These are phyloP conservation scores for Hestina assimilis DNA, from an alignment of 1,140 invertebrate species.

Conservation along the genomic window DNA sequence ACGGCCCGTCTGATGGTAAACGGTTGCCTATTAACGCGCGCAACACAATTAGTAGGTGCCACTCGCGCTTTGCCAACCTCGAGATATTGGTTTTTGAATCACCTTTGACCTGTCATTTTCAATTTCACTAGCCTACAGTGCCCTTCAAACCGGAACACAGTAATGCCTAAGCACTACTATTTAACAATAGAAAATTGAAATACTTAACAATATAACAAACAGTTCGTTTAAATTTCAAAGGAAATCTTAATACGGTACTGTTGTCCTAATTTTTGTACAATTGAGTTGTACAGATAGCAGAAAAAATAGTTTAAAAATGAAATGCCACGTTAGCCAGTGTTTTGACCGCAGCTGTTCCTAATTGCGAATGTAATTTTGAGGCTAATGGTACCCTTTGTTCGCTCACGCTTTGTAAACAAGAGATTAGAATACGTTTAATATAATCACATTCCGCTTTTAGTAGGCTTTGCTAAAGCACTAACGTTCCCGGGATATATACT, in stretches of 20 bases:
- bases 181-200: neutral
- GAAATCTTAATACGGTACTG: too few species aligned
- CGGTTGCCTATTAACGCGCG: too few species aligned
- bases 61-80: too few species aligned
- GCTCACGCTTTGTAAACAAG: slow-evolving; percentile 14
- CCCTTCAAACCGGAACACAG: too few species aligned
- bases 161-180: too few species aligned
- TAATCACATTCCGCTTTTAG: neutral
- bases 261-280: slow-evolving; percentile 1
- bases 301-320: slow-evolving; percentile 3
- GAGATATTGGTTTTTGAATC: too few species aligned
- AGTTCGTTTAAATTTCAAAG: too few species aligned
- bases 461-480: neutral
- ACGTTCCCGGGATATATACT: too few species aligned
- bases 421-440: slow-evolving; percentile 11
- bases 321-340: slow-evolving; percentile 9
- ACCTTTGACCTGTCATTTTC: too few species aligned
- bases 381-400: slow-evolving; percentile 20
- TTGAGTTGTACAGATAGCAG: neutral
- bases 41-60: too few species aligned
- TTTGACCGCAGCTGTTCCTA: slow-evolving; percentile 23
- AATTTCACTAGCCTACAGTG: too few species aligned
- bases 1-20: too few species aligned
- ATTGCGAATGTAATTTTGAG: slow-evolving; percentile 29
- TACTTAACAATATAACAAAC: neutral